Conservation (phyloP, 2,113 vertebrate species). For the Dicaeum eximium region DNA sequence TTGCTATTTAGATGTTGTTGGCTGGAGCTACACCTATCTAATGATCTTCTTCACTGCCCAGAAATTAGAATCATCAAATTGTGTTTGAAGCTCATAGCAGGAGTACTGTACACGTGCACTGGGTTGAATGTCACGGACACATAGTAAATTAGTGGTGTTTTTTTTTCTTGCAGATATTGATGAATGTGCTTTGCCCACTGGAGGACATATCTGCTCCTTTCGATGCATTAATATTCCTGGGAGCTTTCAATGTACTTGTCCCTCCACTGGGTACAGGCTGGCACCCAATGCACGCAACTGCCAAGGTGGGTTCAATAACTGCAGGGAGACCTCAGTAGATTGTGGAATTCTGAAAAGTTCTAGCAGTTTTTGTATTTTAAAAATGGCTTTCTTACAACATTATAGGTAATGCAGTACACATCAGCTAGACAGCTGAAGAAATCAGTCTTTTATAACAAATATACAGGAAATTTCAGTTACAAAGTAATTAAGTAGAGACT, state of each 20-base stretch:
- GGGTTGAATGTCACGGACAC: background rate
- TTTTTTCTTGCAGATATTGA: conserved; percentile 84
- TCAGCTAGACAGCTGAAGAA: background rate
- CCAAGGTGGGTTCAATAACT: conserved; percentile 77
- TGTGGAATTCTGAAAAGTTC: background rate
- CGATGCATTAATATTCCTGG: conserved; percentile 88
- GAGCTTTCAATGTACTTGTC: conserved; percentile 94
- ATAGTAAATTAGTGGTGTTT: background rate
- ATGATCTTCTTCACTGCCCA: background rate
- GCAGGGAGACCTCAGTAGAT: background rate
- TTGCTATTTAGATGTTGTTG: background rate
- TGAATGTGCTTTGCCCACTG: conserved; percentile 93
- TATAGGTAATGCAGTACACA: background rate
- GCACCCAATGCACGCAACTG: conserved; percentile 91
- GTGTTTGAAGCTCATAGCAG: background rate
- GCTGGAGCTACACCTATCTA: background rate
- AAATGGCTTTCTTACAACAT: background rate
- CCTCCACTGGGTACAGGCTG: conserved; percentile 82
- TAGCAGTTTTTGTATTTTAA: background rate
- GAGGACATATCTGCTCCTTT: conserved; percentile 93
- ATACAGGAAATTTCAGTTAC: background rate
- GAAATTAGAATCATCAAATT: background rate
- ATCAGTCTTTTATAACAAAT: background rate
- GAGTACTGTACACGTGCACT: fast-evolving
- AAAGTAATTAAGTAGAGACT: background rate